phyloP scores from a whole-genome alignment of 2,797 vertebrate species.

The Tokudaia tokunoshimensis region DNA sequence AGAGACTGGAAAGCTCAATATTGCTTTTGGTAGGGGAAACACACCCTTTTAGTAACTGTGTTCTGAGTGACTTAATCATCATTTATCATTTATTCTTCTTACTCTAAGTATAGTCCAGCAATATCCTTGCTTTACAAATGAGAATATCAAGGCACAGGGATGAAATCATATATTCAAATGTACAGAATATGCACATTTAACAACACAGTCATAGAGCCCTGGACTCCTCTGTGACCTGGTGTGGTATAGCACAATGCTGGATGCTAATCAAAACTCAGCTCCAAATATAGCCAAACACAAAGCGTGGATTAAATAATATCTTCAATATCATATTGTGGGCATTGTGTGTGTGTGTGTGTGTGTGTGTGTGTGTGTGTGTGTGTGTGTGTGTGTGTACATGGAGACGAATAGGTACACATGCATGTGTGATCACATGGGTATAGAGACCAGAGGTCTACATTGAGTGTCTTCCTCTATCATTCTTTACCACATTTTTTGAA shows the following conservation, averaged over 20 bases:
- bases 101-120: not conserved
- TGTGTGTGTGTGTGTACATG: not conserved
- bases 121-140: not conserved
- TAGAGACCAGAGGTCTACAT: not conserved
- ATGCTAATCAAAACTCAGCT: not conserved
- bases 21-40: constrained; percentile 50
- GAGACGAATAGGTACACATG: not conserved
- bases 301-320: constrained; percentile 6
- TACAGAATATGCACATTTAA: constrained; percentile 2
- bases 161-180: not conserved
- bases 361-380: not conserved
- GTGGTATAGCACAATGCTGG: not conserved
- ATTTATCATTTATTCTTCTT: not conserved
- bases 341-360: not conserved
- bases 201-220: not conserved
- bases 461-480: not conserved
- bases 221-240: not conserved
- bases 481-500: not conserved
- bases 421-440: not conserved
- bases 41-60: constrained; percentile 16
- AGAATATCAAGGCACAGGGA: constrained; percentile 1
- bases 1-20: constrained; percentile 61
- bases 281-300: constrained; percentile 10
- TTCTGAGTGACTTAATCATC: not conserved
- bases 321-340: not conserved